Percentiles rank a stretch among this genome's conserved stretches.
These are phyloP conservation scores for Galerucella nymphaeae DNA, from an alignment of 2,888 invertebrate genomes.

Conservation along the genomic window DNA sequence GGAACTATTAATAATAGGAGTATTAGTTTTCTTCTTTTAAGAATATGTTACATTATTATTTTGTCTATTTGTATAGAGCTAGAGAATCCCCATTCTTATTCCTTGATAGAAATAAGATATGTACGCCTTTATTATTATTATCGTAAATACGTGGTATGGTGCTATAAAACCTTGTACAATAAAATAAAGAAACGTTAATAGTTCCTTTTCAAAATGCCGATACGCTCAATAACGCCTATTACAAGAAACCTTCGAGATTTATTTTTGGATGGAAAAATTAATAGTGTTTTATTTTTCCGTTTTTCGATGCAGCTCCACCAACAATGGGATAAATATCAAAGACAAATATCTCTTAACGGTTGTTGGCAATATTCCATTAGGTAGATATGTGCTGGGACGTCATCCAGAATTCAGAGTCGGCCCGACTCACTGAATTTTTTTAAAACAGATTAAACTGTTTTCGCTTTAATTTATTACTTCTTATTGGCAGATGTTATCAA, in stretches of 20 bases:
- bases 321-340: constrained; percentile 33
- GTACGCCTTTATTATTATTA: constrained; percentile 22
- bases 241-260: constrained; percentile 23
- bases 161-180: constrained; percentile 19
- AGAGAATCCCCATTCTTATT: constrained; percentile 11
- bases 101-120: constrained; percentile 9
- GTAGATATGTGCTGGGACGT: constrained; percentile 19
- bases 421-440: not conserved
- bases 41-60: no score
- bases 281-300: constrained; percentile 26
- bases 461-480: no score
- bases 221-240: constrained; percentile 19
- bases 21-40: no score
- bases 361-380: constrained; percentile 31
- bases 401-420: constrained; percentile 3
- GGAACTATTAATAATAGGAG: no score
- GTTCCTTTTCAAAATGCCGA: constrained; percentile 24
- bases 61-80: no score
- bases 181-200: constrained; percentile 28
- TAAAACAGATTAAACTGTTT: no score
- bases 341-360: constrained; percentile 30
- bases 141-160: constrained; percentile 25
- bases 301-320: constrained; percentile 18
- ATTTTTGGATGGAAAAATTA: constrained; percentile 26
- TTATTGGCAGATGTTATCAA: no score